Conservation (phyloP, 2,888 invertebrate species). For the Ecdyonurus torrentis region DNA sequence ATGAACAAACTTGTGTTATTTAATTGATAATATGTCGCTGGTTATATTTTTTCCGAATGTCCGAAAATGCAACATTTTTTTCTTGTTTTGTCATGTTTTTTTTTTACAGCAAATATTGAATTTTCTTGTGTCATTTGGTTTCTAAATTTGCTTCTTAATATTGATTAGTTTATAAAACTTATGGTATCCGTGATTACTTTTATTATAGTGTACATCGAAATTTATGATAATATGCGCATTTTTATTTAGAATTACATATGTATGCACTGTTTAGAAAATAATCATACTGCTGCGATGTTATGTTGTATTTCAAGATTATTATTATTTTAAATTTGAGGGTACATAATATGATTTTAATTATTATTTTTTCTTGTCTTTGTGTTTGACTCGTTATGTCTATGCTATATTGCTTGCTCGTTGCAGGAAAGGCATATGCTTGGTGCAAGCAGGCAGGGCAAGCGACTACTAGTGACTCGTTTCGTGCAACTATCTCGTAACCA, state of each 20-base stretch:
- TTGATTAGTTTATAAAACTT: no score
- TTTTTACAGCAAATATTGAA: not conserved
- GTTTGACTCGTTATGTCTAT: not conserved
- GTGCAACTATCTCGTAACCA: not conserved
- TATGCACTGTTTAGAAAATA: no score
- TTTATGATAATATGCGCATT: no score
- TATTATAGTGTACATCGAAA: no score
- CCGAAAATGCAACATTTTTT: no score
- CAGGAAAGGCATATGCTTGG: not conserved
- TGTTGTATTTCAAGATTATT: not conserved
- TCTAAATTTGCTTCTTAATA: no score
- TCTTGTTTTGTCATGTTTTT: not conserved
- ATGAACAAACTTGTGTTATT: not conserved
- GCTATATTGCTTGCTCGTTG: not conserved
- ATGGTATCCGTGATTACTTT: no score
- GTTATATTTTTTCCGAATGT: not conserved
- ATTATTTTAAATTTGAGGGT: not conserved
- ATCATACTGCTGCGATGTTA: no score
- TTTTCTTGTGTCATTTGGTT: no score
- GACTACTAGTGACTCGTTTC: not conserved
- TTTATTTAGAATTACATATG: no score
- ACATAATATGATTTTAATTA: not conserved
- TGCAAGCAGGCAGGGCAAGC: not conserved
- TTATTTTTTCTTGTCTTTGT: not conserved
- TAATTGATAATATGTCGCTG: not conserved